Base-by-base conservation (phyloP, 2,113 vertebrate species). In the Rafetus swinhoei region DNA sequence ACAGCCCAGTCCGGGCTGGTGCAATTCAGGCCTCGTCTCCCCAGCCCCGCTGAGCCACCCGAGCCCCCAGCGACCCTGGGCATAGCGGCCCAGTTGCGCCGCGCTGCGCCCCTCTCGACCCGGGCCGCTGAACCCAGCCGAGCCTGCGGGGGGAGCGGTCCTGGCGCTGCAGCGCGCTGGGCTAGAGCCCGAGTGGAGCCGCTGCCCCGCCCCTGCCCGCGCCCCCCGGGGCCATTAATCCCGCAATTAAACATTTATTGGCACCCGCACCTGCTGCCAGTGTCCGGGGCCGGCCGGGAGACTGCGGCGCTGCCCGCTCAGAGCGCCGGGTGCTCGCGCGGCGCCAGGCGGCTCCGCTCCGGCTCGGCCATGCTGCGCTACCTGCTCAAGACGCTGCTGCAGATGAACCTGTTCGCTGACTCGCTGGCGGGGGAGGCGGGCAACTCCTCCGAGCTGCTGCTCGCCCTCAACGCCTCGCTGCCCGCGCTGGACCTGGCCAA, bases 331-430 rank as follows among this genome's bases (percentile, higher is more conserved):
- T 95, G 97, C 96, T 82, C 88, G 89, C 54, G 82, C 89, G 14
- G 92, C 65, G 89, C 86, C 81, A 76, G 85, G 85, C 86, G 57
- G 93, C 80, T 86, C n/a, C 57, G 94, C 92, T 83, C 93, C 65
- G 89, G 6, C 29, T 81, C 16, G 82, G 91, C 72, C 91, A 99
- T 99, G 99, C 98, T 99, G 98, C 99, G 99, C 85, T 99, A 99
- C 97, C 98, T 99, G 97, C 98, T 99, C 92, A 99, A 99, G 97
- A 99, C 99, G 62, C 98, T 99, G 93, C 98, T 99, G 95, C 99
- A 99, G 98, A 99, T 99, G 99, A 99, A 99, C 97, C 98, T 99
- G 88, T 99, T 99, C 97, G 99, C 98, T 0, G 99, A 99, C 96
- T 99, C 98, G 59, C 94, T 99, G 93, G 97, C 96, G 77, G 91